A percentile compares a stretch with the other conserved stretches of the same genome.
These are phyloP conservation scores for Erethizon dorsatum DNA, from an alignment of 2,797 vertebrate genomes.

Conservation along the genomic window DNA sequence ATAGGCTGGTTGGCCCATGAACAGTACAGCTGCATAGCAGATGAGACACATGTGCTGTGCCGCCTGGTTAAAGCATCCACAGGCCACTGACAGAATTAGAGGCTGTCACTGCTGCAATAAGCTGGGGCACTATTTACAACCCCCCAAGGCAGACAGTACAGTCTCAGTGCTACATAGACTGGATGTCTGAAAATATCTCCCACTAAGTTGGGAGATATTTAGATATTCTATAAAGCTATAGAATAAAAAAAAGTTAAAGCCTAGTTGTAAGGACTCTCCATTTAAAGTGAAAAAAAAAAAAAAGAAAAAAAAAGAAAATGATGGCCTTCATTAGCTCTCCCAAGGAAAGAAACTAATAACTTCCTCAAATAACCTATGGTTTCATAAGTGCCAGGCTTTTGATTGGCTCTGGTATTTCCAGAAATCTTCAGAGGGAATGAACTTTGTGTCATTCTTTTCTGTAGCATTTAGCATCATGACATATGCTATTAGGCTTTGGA, in stretches of 20 bases:
- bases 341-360: constrained; percentile 20
- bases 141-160: constrained; percentile 48
- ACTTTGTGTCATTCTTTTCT: not conserved
- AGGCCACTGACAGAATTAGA: constrained; percentile 80
- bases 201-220: not conserved
- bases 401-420: not conserved
- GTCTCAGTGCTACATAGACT: not conserved
- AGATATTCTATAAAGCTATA: not conserved
- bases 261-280: not conserved
- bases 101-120: constrained; percentile 66
- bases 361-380: constrained; percentile 5
- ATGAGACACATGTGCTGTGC: constrained; percentile 56
- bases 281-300: not conserved
- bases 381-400: constrained; percentile 22
- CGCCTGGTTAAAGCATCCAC: constrained; percentile 48
- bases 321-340: not conserved
- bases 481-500: not conserved
- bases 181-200: constrained; percentile 55
- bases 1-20: constrained; percentile 52
- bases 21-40: constrained; percentile 77
- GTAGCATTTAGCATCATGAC: not conserved
- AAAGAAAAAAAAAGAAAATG: not conserved
- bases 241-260: not conserved
- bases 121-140: constrained; percentile 69
- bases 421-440: not conserved